phyloP scores from a whole-genome alignment of 2,888 invertebrate genomes.

The Drosophila incognita region DNA sequence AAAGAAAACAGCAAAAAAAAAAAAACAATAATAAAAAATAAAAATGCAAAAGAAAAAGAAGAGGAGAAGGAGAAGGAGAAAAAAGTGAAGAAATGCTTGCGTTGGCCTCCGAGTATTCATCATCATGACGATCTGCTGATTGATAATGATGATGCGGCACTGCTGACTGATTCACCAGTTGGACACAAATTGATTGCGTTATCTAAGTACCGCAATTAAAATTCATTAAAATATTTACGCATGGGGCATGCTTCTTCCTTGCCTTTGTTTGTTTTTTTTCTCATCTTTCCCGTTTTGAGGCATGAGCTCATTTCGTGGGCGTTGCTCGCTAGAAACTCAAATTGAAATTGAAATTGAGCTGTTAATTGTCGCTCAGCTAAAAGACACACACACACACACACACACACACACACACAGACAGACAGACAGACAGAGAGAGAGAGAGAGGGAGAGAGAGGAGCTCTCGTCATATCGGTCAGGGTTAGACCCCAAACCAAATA shows the following conservation, averaged over 20 bases:
- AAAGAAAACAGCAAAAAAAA: constrained; percentile 6
- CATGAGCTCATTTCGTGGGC: constrained; percentile 71
- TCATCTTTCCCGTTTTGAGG: not conserved
- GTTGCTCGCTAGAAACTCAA: constrained; percentile 38
- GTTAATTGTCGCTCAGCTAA: constrained; percentile 60
- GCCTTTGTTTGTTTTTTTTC: not conserved
- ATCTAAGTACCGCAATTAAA: constrained; percentile 74
- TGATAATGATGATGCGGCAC: constrained; percentile 22
- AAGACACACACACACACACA: not conserved
- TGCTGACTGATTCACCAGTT: constrained; percentile 63
- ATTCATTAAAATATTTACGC: constrained; percentile 67
- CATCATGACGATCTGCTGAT: constrained; percentile 1
- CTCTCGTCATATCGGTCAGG: constrained; percentile 56
- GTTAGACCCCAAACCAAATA: constrained; percentile 34
- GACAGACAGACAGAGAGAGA: not conserved
- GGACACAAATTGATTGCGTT: constrained; percentile 59
- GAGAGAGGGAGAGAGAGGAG: not conserved
- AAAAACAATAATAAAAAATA: not conserved
- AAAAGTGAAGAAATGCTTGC: not conserved
- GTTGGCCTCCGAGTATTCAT: not conserved
- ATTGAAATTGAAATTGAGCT: constrained; percentile 39
- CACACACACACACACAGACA: not conserved
- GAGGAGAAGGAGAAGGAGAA: constrained; percentile 3
- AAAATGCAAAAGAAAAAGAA: constrained; percentile 22
- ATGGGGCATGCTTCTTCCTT: constrained; percentile 6